Percentiles rank a stretch among this genome's conserved stretches.
Evolutionary conservation across 1,140 invertebrate genomes (phyloP).

Genomic region (Physella acuta): DNA sequence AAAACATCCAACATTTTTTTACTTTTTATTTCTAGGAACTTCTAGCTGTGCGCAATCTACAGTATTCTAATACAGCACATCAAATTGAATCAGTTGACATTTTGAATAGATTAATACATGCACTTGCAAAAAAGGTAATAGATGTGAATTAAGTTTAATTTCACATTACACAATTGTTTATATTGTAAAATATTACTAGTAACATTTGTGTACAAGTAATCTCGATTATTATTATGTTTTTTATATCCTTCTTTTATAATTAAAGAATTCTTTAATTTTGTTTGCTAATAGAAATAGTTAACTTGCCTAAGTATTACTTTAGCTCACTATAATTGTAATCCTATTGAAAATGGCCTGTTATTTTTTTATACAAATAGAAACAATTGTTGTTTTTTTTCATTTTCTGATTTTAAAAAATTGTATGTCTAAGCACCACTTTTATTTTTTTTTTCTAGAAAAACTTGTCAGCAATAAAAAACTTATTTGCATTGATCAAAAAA

Average conservation of each 20-base stretch:
- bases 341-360: background rate
- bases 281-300: background rate
- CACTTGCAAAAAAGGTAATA: conserved; percentile 26
- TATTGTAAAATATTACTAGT: no score
- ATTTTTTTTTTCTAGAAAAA: conserved; percentile 12
- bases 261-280: background rate
- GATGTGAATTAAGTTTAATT: no score
- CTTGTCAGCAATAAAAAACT: conserved; percentile 9
- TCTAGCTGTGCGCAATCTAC: conserved; percentile 13
- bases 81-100: conserved; percentile 3
- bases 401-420: background rate
- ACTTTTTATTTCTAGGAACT: conserved; percentile 13
- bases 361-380: background rate
- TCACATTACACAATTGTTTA: background rate
- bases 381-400: background rate
- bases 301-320: no score
- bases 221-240: no score
- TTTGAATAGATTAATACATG: conserved; percentile 16
- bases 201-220: no score
- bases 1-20: no score
- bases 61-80: conserved; percentile 1
- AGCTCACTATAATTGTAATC: no score
- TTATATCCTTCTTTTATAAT: background rate
- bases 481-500: conserved; percentile 11
- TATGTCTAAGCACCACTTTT: background rate